These are phyloP conservation scores for Dysmachus trigonus DNA, from an alignment of 2,888 invertebrate species.

Conservation along the genomic window DNA sequence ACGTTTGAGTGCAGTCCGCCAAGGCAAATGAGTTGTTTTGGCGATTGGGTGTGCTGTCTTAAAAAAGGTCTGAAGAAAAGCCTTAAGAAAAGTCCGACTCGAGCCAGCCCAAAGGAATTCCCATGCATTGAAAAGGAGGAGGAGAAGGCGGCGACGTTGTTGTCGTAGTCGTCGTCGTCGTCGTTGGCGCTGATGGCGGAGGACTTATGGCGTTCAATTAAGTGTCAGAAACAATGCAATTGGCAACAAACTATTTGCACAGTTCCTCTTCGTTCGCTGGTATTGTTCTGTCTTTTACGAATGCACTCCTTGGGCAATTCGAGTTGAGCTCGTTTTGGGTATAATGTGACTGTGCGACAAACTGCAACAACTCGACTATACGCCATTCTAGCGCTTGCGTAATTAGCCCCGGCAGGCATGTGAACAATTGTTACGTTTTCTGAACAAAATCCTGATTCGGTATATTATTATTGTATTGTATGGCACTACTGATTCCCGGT, in stretches of 20 bases:
- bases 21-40: not conserved
- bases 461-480: constrained; percentile 10
- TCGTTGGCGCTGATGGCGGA: constrained; percentile 18
- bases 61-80: not conserved
- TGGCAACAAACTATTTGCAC: constrained; percentile 41
- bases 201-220: constrained; percentile 40
- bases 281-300: constrained; percentile 41
- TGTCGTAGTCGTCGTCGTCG: not conserved
- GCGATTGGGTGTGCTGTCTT: not conserved
- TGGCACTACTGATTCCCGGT: not conserved
- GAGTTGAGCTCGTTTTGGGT: constrained; percentile 32
- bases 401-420: constrained; percentile 38
- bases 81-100: not conserved
- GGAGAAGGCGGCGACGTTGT: not conserved
- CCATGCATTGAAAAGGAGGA: not conserved
- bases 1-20: not conserved
- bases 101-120: not conserved
- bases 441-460: constrained; percentile 40
- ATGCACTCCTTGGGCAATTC: constrained; percentile 42
- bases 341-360: constrained; percentile 40
- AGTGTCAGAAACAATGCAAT: constrained; percentile 43
- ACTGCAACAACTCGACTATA: constrained; percentile 28
- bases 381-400: constrained; percentile 38
- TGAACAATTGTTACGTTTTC: constrained; percentile 19
- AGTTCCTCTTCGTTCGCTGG: constrained; percentile 32